These are phyloP conservation scores for Origma solitaria DNA, from an alignment of 2,113 vertebrate species.

Conservation along the genomic window DNA sequence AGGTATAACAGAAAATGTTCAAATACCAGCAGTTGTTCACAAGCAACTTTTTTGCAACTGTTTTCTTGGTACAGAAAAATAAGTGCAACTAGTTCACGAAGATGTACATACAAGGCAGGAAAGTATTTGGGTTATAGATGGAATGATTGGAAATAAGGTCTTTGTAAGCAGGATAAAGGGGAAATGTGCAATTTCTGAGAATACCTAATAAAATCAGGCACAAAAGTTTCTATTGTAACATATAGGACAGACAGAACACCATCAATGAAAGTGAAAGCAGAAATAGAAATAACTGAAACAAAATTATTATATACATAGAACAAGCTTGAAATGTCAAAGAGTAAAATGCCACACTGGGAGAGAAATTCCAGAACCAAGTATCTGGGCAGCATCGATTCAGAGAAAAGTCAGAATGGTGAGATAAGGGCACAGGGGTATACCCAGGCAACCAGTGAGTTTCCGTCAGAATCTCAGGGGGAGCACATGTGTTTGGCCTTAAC, in stretches of 20 bases:
- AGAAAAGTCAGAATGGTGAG: background rate
- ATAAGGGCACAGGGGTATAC: background rate
- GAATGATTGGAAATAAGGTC: background rate
- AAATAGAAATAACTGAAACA: background rate
- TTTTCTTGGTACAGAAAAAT: background rate
- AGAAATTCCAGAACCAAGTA: background rate
- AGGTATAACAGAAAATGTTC: background rate
- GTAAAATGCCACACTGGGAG: background rate
- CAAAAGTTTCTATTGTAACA: background rate
- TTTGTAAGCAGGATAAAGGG: background rate
- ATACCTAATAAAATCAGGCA: background rate
- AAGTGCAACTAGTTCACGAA: background rate
- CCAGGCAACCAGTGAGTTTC: background rate
- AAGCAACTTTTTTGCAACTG: no score
- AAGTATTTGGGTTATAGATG: background rate
- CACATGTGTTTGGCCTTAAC: background rate
- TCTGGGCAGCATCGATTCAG: background rate
- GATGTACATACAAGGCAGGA: background rate
- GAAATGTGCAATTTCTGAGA: background rate
- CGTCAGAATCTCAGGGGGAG: background rate
- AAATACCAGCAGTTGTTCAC: background rate
- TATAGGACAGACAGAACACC: background rate
- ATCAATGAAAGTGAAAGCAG: constrained; percentile 18
- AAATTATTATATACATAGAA: background rate
- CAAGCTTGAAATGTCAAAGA: constrained; percentile 1